A percentile compares a stretch with the other conserved stretches of the same genome.
phyloP scores from a whole-genome alignment of 2,113 vertebrate genomes.

The Tachysurus fulvidraco region DNA sequence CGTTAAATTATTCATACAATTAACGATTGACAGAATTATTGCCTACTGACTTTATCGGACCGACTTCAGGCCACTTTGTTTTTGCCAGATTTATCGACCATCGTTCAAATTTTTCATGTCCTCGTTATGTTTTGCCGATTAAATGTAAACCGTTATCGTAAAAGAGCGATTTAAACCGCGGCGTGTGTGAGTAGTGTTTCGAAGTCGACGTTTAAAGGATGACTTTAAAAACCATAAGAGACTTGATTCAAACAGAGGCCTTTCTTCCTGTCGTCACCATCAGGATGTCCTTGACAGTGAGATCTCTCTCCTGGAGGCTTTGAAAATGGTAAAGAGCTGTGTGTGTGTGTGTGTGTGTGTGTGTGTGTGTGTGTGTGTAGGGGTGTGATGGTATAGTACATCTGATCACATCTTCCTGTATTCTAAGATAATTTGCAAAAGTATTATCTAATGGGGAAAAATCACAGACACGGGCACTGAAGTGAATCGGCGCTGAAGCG shows the following conservation, averaged over 20 bases:
- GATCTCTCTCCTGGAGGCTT: conserved; percentile 65
- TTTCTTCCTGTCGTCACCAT: conserved; percentile 53
- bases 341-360: conserved; percentile 40
- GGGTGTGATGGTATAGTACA: conserved; percentile 14
- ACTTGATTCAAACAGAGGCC: conserved; percentile 13
- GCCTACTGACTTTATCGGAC: neutral
- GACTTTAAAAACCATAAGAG: neutral
- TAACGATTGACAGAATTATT: neutral
- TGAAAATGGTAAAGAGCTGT: conserved; percentile 64
- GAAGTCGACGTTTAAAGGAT: neutral
- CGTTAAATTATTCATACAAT: neutral
- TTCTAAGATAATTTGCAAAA: neutral
- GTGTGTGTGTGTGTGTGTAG: conserved; percentile 35
- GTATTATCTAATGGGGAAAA: neutral
- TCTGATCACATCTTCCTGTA: neutral
- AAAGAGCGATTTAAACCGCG: neutral
- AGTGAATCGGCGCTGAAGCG: neutral
- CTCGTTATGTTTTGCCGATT: neutral
- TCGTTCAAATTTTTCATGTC: neutral
- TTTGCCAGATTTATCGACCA: neutral
- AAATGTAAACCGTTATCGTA: neutral
- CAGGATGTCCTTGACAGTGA: conserved; percentile 66
- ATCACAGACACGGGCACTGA: neutral
- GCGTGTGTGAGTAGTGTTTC: neutral
- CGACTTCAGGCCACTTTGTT: neutral